Evolutionary conservation across 2,888 invertebrate species (phyloP), one percentile per base, ranked within the genome.

Genomic region (Polyploca ridens): DNA sequence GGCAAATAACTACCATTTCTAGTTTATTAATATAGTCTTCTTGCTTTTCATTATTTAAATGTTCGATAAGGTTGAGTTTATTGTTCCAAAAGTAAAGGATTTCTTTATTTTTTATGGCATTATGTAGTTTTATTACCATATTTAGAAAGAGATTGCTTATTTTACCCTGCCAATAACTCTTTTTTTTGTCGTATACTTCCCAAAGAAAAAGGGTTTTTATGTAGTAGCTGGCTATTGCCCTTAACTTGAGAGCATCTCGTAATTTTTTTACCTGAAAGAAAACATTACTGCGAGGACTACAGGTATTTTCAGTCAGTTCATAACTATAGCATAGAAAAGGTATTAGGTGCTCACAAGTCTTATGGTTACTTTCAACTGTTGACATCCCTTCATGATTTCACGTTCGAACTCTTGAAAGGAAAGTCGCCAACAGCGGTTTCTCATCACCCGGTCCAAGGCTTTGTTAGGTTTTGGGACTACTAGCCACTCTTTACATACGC

Each of bases 361-460:
- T 33, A 95, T 89, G 10, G 90, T 88, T n/a, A 84, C 88, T 78
- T 95, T 95, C 62, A 95, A 73, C 27, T 85, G 84, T 46, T 87
- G 78, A 70, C 89, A 89, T 27, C 90, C 90, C 66, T 90, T 85
- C 63, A 95, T 88, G 69, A 95, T 75, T 38, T 92, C 89, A 33
- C 90, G 87, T 78, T 95, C 95, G 68, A 93, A 93, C 63, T 93
- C 90, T 69, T 95, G 95, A 79, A 95, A 95, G 13, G 94, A 94
- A 16, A 95, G 87, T 16, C 95, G 85, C 95, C 95, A 95, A 72
- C 91, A 90, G 0, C 89, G 78, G 70, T 85, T 88, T 67, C 79
- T 85, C 5, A 73, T 49, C 0, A 68, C 71, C 13, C 76, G 74
- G 14, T 78, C 71, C n/a, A 76, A 62, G 0, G 69, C 74, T 71